A percentile compares a stretch with the other conserved stretches of the same genome.
phyloP scores from a whole-genome alignment of 2,113 vertebrate genomes.

The Gadus chalcogrammus region DNA sequence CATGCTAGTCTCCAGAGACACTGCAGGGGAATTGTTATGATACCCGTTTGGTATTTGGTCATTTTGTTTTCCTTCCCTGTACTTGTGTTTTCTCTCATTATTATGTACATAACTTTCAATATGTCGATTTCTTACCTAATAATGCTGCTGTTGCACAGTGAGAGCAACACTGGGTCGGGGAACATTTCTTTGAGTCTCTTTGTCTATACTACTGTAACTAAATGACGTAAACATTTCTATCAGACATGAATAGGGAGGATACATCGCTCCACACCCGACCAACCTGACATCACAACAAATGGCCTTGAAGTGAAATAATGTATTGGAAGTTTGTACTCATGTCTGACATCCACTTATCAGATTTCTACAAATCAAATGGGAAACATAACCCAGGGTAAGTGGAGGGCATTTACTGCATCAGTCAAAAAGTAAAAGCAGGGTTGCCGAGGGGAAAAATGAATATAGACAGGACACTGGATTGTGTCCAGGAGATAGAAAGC shows the following conservation, averaged over 20 bases:
- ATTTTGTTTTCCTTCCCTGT: no score
- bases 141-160: no score
- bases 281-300: background rate
- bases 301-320: background rate
- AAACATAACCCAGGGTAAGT: background rate
- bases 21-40: no score
- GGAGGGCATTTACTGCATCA: background rate
- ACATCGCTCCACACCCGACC: background rate
- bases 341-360: constrained; percentile 1
- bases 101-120: no score
- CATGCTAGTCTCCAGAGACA: background rate
- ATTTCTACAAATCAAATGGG: constrained; percentile 3
- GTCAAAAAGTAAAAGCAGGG: background rate
- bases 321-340: background rate
- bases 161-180: no score
- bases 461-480: background rate
- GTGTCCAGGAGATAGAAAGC: background rate
- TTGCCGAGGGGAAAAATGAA: background rate
- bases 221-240: background rate
- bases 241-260: background rate
- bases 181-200: no score
- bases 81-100: no score
- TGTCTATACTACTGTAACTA: no score
- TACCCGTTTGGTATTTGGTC: no score
- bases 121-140: no score